These are phyloP conservation scores for Tinamus major DNA, from an alignment of 2,797 vertebrate species.

Conservation along the genomic window DNA sequence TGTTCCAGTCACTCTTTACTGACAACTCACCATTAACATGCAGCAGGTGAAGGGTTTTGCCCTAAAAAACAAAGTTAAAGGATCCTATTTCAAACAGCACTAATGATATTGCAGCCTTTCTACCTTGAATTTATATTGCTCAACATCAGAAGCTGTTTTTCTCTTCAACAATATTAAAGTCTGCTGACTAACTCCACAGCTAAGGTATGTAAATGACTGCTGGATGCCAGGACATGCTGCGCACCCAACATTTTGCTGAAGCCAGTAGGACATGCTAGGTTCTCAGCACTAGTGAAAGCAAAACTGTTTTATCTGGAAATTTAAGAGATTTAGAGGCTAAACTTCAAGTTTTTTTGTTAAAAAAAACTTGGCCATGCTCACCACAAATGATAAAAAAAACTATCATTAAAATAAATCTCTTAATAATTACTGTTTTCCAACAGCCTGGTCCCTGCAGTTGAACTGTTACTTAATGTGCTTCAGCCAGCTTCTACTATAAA, in stretches of 20 bases:
- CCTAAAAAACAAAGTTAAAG: background rate
- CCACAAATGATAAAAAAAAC: conserved; percentile 58
- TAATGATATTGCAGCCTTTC: background rate
- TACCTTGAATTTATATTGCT: background rate
- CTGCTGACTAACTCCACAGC: background rate
- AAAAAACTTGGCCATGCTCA: background rate
- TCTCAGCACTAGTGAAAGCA: background rate
- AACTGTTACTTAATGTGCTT: conserved; percentile 75
- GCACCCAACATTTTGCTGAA: background rate
- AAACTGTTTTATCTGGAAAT: background rate
- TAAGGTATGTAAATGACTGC: background rate
- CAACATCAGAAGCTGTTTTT: background rate
- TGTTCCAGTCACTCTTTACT: background rate
- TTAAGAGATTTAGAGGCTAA: background rate
- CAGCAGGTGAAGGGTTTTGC: background rate
- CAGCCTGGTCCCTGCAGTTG: conserved; percentile 50
- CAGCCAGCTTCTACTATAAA: conserved; percentile 69
- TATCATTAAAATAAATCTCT: conserved; percentile 70
- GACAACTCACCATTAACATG: background rate
- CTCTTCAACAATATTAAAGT: background rate
- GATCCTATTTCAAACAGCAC: background rate
- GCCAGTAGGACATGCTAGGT: background rate
- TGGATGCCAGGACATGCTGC: background rate
- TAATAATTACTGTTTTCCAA: conserved; percentile 75
- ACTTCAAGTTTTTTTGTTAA: background rate